These are phyloP conservation scores for Capricornis sumatraensis DNA, from an alignment of 2,113 vertebrate genomes.

Conservation along the genomic window DNA sequence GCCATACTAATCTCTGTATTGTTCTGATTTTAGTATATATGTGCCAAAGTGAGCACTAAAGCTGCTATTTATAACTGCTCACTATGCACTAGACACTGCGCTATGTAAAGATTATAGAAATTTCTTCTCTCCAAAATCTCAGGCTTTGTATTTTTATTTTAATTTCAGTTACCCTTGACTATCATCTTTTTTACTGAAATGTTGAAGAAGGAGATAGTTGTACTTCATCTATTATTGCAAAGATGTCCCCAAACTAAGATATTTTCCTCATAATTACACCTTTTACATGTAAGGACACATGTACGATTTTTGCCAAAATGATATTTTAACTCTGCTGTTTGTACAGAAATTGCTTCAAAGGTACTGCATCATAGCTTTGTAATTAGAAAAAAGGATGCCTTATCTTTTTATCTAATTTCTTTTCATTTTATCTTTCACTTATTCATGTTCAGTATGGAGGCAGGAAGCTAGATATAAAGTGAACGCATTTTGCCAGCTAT, in stretches of 20 bases:
- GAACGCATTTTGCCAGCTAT: not conserved
- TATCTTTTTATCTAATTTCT: not conserved
- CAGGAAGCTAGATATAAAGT: not conserved
- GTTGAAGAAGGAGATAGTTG: conserved; percentile 25
- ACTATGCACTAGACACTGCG: not conserved
- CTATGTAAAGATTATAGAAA: not conserved
- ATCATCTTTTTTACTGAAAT: conserved; percentile 48
- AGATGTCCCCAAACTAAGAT: conserved; percentile 51
- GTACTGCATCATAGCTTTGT: not conserved
- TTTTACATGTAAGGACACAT: not conserved
- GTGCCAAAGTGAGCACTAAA: not conserved
- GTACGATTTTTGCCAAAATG: not conserved
- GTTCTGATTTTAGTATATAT: not conserved
- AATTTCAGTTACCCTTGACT: conserved; percentile 54
- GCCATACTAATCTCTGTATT: not conserved
- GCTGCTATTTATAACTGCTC: not conserved
- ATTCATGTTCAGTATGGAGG: not conserved
- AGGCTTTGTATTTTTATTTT: conserved; percentile 51
- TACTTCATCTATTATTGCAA: conserved; percentile 51
- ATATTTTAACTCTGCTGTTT: not conserved
- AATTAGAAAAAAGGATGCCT: not conserved
- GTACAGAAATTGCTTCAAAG: not conserved
- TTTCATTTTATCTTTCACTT: not conserved
- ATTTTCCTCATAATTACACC: not conserved
- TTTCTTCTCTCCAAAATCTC: conserved; percentile 24